phyloP scores from a whole-genome alignment of 35 echinoderm and acorn worm genomes.

The Patiria miniata region DNA sequence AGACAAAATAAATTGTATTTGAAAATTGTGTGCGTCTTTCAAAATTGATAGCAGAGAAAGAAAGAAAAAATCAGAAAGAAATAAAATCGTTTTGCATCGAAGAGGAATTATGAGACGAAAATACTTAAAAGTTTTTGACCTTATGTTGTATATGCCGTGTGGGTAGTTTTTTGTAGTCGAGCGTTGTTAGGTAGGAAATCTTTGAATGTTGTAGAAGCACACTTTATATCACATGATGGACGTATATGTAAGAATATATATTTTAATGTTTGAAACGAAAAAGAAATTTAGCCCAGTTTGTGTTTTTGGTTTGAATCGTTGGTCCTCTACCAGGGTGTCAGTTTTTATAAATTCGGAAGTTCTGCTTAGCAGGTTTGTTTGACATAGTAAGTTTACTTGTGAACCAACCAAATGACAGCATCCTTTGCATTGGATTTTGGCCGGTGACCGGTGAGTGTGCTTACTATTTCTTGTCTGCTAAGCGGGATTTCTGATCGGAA shows the following conservation, averaged over 20 bases:
- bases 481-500: no score
- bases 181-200: not conserved
- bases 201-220: not conserved
- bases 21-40: no score
- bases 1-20: no score
- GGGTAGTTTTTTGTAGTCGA: constrained; percentile 20
- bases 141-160: constrained; percentile 15
- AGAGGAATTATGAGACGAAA: not conserved
- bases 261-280: constrained; percentile 17
- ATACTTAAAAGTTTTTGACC: not conserved
- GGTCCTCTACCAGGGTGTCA: no score
- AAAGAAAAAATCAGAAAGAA: no score
- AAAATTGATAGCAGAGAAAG: no score
- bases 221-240: not conserved
- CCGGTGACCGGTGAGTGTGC: not conserved
- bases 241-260: constrained; percentile 22
- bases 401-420: not conserved
- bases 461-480: no score
- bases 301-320: not conserved
- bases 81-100: not conserved
- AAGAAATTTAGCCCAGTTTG: not conserved
- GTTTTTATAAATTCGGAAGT: no score
- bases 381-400: no score
- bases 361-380: constrained; percentile 6
- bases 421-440: not conserved